These are phyloP conservation scores for Sebastes fasciatus DNA, from an alignment of 2,113 vertebrate species.

Conservation along the genomic window DNA sequence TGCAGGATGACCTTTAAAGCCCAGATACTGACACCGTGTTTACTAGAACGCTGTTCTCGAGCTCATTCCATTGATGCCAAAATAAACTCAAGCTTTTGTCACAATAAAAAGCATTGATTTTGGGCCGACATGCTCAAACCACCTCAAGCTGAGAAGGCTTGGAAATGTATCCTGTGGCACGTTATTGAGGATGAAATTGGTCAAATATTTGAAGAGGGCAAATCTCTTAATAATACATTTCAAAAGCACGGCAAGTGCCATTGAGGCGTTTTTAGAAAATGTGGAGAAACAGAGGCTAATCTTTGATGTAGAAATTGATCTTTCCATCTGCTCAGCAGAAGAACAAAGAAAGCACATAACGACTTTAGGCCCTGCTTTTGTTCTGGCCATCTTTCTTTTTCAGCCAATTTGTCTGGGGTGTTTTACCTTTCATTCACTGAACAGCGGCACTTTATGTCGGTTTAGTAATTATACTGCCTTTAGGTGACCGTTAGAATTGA, in stretches of 20 bases:
- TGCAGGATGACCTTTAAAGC: constrained; percentile 49
- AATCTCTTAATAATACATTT: constrained; percentile 1
- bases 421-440: not conserved
- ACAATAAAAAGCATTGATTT: constrained; percentile 16
- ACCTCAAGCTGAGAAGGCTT: not conserved
- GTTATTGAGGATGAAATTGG: not conserved
- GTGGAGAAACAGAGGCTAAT: not conserved
- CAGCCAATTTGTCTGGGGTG: not conserved
- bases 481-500: not conserved
- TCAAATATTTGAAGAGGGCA: not conserved
- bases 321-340: constrained; percentile 9
- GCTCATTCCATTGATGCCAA: constrained; percentile 2
- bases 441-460: not conserved
- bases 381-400: not conserved
- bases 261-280: not conserved
- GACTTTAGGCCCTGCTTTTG: not conserved
- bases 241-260: constrained; percentile 7
- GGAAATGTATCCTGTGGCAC: not conserved
- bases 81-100: constrained; percentile 33
- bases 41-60: constrained; percentile 4
- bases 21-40: constrained; percentile 29
- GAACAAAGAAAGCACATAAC: not conserved
- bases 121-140: not conserved
- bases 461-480: not conserved
- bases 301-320: constrained; percentile 5